phyloP scores from a whole-genome alignment of 1,140 invertebrate species.

The Lepidurus packardi region DNA sequence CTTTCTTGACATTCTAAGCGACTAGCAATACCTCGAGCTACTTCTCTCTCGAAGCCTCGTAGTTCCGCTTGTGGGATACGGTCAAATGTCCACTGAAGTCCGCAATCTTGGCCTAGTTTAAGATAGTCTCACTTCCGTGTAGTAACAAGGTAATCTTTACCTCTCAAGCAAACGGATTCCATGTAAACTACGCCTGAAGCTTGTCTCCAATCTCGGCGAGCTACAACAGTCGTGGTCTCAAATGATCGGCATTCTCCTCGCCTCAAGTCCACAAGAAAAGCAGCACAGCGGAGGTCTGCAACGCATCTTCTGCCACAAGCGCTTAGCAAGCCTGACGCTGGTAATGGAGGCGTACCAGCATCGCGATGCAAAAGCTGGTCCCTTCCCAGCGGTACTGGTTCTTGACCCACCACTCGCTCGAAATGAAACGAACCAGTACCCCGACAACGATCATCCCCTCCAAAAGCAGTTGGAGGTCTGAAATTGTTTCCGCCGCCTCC shows the following conservation, averaged over 20 bases:
- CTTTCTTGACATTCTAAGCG: slow-evolving; percentile 47
- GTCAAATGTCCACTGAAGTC: slow-evolving; percentile 47
- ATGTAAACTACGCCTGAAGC: slow-evolving; percentile 47
- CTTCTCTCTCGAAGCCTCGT: slow-evolving; percentile 41
- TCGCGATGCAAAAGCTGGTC: slow-evolving; percentile 2
- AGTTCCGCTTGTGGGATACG: slow-evolving; percentile 47
- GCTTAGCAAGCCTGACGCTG: slow-evolving; percentile 3
- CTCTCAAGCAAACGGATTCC: slow-evolving; percentile 47
- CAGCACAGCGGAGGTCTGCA: slow-evolving; percentile 23
- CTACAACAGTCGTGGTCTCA: neutral
- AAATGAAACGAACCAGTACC: neutral
- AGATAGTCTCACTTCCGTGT: slow-evolving; percentile 13
- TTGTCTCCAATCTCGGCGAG: slow-evolving; percentile 42
- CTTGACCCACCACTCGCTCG: neutral
- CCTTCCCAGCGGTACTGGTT: neutral
- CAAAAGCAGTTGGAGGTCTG: neutral
- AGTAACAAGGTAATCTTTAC: slow-evolving; percentile 35
- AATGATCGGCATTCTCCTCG: neutral
- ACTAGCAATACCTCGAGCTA: slow-evolving; percentile 41
- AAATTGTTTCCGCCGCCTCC: neutral
- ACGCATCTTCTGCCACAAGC: slow-evolving; percentile 26
- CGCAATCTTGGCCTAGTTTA: neutral
- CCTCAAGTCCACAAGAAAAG: slow-evolving; percentile 12
- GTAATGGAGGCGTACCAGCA: neutral
- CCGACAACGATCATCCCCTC: neutral